Conservation (phyloP, 1,140 invertebrate genomes). For the Penaeus indicus region DNA sequence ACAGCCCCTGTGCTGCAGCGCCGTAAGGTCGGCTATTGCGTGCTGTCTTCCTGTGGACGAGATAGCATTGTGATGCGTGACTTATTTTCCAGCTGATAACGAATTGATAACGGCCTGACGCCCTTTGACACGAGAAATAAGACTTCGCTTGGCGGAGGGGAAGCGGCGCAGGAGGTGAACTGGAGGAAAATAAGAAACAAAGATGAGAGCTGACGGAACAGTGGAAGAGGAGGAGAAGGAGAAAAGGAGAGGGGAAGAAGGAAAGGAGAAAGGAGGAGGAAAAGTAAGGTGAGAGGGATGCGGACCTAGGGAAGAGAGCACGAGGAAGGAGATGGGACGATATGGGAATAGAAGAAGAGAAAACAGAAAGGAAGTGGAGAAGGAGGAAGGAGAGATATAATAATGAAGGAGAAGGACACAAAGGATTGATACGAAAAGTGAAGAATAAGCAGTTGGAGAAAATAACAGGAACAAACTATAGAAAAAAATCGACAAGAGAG, state of each 20-base stretch:
- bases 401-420: not conserved
- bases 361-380: not conserved
- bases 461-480: too few relatives aligned
- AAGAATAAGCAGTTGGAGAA: not conserved
- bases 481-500: too few relatives aligned
- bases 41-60: conserved; percentile 35
- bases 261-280: conserved; percentile 1
- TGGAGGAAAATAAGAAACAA: not conserved
- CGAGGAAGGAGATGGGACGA: too few relatives aligned
- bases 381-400: not conserved
- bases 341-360: not conserved
- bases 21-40: conserved; percentile 5
- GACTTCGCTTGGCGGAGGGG: not conserved
- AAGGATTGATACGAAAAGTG: not conserved
- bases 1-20: conserved; percentile 5
- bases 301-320: not conserved
- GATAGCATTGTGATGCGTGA: conserved; percentile 54
- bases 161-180: not conserved
- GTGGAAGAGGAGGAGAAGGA: not conserved
- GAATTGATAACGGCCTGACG: conserved; percentile 43
- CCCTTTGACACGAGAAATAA: conserved; percentile 43
- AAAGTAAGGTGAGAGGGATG: not conserved
- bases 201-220: not conserved
- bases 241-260: not conserved
- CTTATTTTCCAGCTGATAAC: conserved; percentile 55